Base-by-base conservation (phyloP, 2,888 invertebrate genomes). In the Pollenia angustigena region DNA sequence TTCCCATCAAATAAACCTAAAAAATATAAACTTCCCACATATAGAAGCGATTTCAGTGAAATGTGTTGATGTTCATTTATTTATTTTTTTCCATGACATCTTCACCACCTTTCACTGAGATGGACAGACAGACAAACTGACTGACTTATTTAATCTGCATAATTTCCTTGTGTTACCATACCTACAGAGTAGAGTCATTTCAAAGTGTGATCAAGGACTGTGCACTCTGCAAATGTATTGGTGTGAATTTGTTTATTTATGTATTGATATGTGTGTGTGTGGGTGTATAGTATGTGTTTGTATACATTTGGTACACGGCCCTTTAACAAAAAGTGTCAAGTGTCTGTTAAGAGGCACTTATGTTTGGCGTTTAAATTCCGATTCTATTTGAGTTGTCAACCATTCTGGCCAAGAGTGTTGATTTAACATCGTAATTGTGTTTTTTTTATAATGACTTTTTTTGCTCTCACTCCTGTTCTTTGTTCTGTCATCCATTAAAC, bases 101-200 rank as follows among this genome's bases (percentile, higher is more conserved):
- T 82, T 46, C 54, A 69, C 46, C 69, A 71, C 52, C 81, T 69
- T 40, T 16, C 9, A 32, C 32, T 32, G 58, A 44, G 44, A 56
- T 76, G 69, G 68, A 69, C 75, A 56, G 75, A 82, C 76, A 75
- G 9, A 54, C 52, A 23, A n/a, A 88, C 85, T 89, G 89, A 68
- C 18, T 79, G 89, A 89, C 89, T 89, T 89, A 89, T 90, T 90
- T 90, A 90, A 90, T 90, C 90, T 90, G 89, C 90, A 90, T 90
- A 90, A 90, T 90, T 89, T 90, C 85, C 81, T 82, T 79, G 74
- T 78, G 72, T 71, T 69, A 62, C 66, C 74, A 54, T 79, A 64
- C 72, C 44, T 64, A 56, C 56, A 72, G 56, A 74, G 58, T 69
- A 72, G 56, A 74, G 58, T 66, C 69, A 60, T 78, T 79, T 48